Conservation (phyloP, 2,113 vertebrate species). For the Lepus americanus region DNA sequence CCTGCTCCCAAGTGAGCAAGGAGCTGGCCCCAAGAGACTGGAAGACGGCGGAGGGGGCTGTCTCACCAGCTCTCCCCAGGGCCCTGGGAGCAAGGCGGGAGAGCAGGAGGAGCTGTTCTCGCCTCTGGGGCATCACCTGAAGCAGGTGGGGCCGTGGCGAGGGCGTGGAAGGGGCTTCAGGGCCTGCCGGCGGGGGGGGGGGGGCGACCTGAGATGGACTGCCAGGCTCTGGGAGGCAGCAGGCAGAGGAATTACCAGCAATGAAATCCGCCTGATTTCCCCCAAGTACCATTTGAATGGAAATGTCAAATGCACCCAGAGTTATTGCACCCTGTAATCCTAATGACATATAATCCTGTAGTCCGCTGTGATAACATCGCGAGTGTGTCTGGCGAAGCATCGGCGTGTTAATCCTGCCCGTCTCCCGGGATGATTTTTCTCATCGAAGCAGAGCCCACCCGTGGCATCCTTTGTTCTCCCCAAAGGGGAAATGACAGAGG, state of each 20-base stretch:
- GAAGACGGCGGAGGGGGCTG: not conserved
- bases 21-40: not conserved
- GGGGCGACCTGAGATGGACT: not conserved
- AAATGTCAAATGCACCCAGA: not conserved
- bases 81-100: not conserved
- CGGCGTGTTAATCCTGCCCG: not conserved
- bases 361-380: not conserved
- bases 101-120: not conserved
- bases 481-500: no score
- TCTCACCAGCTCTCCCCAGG: not conserved
- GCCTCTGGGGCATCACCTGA: not conserved
- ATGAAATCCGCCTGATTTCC: not conserved
- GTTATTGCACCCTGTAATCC: not conserved
- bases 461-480: not conserved
- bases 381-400: accelerated
- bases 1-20: not conserved
- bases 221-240: not conserved
- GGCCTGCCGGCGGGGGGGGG: not conserved
- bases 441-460: not conserved
- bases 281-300: not conserved
- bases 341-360: not conserved
- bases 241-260: not conserved
- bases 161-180: not conserved
- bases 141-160: not conserved
- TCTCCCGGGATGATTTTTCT: not conserved